Conservation (phyloP, 2,888 invertebrate genomes). For the Scaptomyza reducta region DNA sequence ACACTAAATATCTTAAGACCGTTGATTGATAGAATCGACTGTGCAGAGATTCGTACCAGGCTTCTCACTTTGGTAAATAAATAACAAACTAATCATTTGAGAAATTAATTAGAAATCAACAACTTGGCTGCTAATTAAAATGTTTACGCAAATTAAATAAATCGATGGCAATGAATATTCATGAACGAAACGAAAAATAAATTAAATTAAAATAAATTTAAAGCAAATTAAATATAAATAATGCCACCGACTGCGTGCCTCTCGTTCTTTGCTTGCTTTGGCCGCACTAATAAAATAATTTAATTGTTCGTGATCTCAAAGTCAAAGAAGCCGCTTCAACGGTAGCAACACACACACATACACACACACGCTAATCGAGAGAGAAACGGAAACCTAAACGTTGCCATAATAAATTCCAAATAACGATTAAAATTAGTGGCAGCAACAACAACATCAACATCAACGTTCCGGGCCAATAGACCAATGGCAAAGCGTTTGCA, state of each 20-base stretch:
- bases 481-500: conserved; percentile 45
- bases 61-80: conserved; percentile 58
- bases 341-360: conserved; percentile 31
- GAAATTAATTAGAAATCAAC: conserved; percentile 66
- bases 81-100: conserved; percentile 67
- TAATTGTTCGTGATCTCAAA: conserved; percentile 72
- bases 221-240: conserved; percentile 25
- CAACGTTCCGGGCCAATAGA: conserved; percentile 22
- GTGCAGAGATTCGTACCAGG: neutral
- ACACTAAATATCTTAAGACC: conserved; percentile 31
- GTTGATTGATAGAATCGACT: conserved; percentile 43
- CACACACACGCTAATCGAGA: neutral
- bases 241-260: conserved; percentile 51
- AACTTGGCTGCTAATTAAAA: conserved; percentile 70
- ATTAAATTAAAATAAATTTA: conserved; percentile 73
- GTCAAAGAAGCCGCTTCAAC: conserved; percentile 61
- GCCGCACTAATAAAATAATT: conserved; percentile 69
- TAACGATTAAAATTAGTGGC: conserved; percentile 66
- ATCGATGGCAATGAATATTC: conserved; percentile 66
- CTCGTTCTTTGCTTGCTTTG: conserved; percentile 8
- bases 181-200: conserved; percentile 54
- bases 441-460: conserved; percentile 31
- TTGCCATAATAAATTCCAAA: conserved; percentile 66
- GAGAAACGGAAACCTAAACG: conserved; percentile 16
- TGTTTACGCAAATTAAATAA: conserved; percentile 69